These are phyloP conservation scores for Chymomyza costata DNA, from an alignment of 1,140 invertebrate species.

Conservation along the genomic window DNA sequence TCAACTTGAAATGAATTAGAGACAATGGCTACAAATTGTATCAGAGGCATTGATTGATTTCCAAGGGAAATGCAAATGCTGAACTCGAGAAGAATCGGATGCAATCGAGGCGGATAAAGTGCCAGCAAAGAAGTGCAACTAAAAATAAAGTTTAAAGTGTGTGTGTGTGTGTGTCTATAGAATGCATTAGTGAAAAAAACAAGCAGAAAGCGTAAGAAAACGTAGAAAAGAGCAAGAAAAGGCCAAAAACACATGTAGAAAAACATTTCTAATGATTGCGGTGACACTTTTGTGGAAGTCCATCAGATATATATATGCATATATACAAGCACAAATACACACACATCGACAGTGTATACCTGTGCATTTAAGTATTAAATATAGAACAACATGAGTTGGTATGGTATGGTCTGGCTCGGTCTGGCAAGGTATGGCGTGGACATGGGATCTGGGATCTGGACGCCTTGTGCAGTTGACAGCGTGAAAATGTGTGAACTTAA, in stretches of 20 bases:
- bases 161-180: too few species aligned
- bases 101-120: conserved; percentile 30
- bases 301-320: neutral
- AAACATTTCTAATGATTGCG: conserved; percentile 64
- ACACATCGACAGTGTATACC: conserved; percentile 34
- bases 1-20: conserved; percentile 68
- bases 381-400: conserved; percentile 65
- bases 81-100: conserved; percentile 3
- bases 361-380: conserved; percentile 55
- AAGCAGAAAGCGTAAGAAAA: conserved; percentile 19
- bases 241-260: conserved; percentile 51
- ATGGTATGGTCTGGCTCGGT: too few species aligned
- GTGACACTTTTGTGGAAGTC: conserved; percentile 66
- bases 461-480: conserved; percentile 59
- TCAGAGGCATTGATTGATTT: conserved; percentile 64
- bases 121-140: conserved; percentile 24
- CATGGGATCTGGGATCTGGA: too few species aligned
- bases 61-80: conserved; percentile 35
- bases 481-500: conserved; percentile 67
- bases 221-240: conserved; percentile 25
- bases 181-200: conserved; percentile 45
- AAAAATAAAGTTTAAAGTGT: conserved; percentile 32
- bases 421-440: too few species aligned
- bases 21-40: conserved; percentile 66
- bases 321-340: conserved; percentile 5